A percentile compares a stretch with the other conserved stretches of the same genome.
phyloP scores from a whole-genome alignment of 1,140 invertebrate genomes.

The Eubasilissa regina region DNA sequence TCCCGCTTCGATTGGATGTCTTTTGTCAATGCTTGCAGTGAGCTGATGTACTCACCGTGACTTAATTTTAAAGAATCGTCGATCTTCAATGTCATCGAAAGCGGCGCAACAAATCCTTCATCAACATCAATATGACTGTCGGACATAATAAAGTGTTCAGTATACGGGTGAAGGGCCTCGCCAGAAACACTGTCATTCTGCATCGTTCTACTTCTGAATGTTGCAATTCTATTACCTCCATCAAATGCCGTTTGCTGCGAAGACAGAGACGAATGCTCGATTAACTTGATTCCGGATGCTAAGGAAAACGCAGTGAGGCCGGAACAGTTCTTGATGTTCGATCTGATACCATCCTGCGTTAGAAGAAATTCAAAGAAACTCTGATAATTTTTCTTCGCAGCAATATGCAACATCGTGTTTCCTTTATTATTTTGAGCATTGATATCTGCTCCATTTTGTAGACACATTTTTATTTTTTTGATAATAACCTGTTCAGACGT shows the following conservation, averaged over 20 bases:
- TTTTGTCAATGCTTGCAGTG: background rate
- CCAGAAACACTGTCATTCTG: no score
- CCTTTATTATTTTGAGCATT: background rate
- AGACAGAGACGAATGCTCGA: background rate
- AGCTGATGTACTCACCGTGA: background rate
- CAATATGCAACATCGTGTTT: background rate
- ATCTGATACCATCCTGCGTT: background rate
- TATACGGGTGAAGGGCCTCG: background rate
- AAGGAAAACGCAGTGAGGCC: background rate
- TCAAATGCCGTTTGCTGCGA: background rate
- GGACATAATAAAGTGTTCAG: no score
- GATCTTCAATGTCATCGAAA: background rate
- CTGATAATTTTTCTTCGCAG: background rate
- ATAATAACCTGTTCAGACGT: background rate
- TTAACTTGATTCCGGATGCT: no score
- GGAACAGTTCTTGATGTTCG: background rate
- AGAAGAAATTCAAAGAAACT: background rate
- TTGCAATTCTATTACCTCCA: no score
- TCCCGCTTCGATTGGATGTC: background rate
- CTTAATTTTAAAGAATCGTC: background rate
- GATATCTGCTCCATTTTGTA: background rate
- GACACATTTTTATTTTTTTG: background rate
- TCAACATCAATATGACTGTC: background rate
- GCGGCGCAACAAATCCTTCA: background rate
- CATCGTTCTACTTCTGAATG: no score